Conservation (phyloP, 2,797 vertebrate genomes). For the Sebastes wilsoni region DNA sequence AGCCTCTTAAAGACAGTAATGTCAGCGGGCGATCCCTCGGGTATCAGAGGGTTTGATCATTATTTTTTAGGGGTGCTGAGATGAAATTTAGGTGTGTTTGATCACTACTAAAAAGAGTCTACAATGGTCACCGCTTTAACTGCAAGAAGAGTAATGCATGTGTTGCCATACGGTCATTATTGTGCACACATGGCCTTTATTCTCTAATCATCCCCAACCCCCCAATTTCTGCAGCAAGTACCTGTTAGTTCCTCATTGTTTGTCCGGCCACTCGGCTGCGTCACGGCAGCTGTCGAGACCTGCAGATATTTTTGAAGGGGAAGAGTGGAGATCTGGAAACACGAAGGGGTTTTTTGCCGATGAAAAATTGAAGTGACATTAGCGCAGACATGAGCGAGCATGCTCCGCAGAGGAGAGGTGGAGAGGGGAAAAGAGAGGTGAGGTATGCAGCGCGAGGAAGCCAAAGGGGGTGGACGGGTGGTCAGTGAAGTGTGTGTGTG, state of each 20-base stretch:
- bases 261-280: background rate
- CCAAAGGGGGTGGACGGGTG: constrained; percentile 51
- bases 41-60: too few relatives aligned
- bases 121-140: background rate
- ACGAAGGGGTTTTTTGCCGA: constrained; percentile 34
- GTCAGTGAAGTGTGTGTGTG: constrained; percentile 66
- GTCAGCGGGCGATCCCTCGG: too few relatives aligned
- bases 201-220: too few relatives aligned
- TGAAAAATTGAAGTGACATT: constrained; percentile 81
- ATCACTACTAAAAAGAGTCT: too few relatives aligned
- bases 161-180: background rate
- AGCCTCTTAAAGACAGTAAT: too few relatives aligned
- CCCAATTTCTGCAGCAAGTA: background rate
- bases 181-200: background rate
- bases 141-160: background rate
- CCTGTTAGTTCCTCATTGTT: background rate
- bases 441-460: constrained; percentile 61
- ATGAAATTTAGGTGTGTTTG: too few relatives aligned
- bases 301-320: constrained; percentile 50
- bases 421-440: constrained; percentile 61
- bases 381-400: constrained; percentile 75
- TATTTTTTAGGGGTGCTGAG: too few relatives aligned
- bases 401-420: constrained; percentile 41
- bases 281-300: constrained; percentile 30
- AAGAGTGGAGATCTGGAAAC: constrained; percentile 40